Conservation (phyloP, 2,888 invertebrate genomes). For the Globia sparganii region DNA sequence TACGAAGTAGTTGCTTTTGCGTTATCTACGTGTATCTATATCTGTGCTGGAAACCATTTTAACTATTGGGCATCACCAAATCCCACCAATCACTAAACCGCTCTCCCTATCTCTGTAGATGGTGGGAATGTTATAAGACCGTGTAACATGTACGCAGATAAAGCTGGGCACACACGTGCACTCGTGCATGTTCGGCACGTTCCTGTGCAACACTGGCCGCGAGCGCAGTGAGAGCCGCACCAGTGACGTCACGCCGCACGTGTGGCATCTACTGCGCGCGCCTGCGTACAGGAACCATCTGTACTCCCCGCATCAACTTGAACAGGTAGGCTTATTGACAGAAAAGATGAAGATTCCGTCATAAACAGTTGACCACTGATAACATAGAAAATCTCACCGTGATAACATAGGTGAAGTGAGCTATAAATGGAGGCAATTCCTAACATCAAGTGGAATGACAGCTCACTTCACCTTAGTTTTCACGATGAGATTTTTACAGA, state of each 20-base stretch:
- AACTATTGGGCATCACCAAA: neutral
- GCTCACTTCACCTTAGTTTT: too few species aligned
- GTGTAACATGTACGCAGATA: slow-evolving; percentile 90
- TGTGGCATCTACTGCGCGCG: slow-evolving; percentile 96
- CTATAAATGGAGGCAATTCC: too few species aligned
- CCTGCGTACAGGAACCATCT: slow-evolving; percentile 96
- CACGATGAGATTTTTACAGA: too few species aligned
- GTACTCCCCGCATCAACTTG: slow-evolving; percentile 90
- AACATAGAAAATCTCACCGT: too few species aligned
- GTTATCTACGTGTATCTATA: too few species aligned
- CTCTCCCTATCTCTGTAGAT: slow-evolving; percentile 37
- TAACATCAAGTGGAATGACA: too few species aligned
- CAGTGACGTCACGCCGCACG: slow-evolving; percentile 93
- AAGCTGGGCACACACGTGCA: slow-evolving; percentile 98
- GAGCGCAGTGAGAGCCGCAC: slow-evolving; percentile 93
- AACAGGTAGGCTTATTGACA: slow-evolving; percentile 58
- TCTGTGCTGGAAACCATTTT: neutral
- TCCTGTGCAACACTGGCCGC: slow-evolving; percentile 96
- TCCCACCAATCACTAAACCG: slow-evolving; percentile 13
- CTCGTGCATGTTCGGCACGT: slow-evolving; percentile 99
- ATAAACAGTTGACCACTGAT: neutral
- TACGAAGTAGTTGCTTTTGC: too few species aligned
- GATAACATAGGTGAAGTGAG: too few species aligned
- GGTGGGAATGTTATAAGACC: slow-evolving; percentile 33
- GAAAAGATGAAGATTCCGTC: neutral